Conservation (phyloP, 2,888 invertebrate species). For the Belgica antarctica region DNA sequence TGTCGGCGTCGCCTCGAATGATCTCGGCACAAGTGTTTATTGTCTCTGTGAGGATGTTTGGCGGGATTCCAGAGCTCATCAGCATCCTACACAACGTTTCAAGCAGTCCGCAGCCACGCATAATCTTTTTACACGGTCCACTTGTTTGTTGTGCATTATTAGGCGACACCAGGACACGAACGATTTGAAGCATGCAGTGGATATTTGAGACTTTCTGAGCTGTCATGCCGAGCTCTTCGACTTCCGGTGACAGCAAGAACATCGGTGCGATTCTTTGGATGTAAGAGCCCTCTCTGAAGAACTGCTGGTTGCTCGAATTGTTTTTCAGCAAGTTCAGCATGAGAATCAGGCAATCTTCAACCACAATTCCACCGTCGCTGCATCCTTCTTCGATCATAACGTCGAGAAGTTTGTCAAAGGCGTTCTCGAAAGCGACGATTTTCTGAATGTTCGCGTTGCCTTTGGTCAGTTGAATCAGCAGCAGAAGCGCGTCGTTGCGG, state of each 20-base stretch:
- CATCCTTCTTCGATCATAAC: slow-evolving; percentile 89
- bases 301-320: slow-evolving; percentile 96
- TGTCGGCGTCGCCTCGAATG: slow-evolving; percentile 74
- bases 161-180: slow-evolving; percentile 89
- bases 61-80: slow-evolving; percentile 95
- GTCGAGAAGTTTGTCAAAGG: slow-evolving; percentile 91
- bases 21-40: slow-evolving; percentile 94
- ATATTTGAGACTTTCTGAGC: slow-evolving; percentile 94
- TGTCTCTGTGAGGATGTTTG: slow-evolving; percentile 92
- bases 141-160: slow-evolving; percentile 84
- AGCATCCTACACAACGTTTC: slow-evolving; percentile 82
- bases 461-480: slow-evolving; percentile 66
- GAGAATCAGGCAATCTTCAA: slow-evolving; percentile 92
- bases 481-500: slow-evolving; percentile 86
- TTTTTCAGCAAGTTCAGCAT: slow-evolving; percentile 91
- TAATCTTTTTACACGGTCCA: slow-evolving; percentile 80
- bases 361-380: slow-evolving; percentile 94
- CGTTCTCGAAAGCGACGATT: slow-evolving; percentile 98
- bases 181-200: slow-evolving; percentile 85
- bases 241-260: slow-evolving; percentile 73
- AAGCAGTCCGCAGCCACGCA: slow-evolving; percentile 80
- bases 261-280: slow-evolving; percentile 86
- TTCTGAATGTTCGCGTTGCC: slow-evolving; percentile 97
- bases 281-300: slow-evolving; percentile 97
- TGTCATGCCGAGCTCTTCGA: slow-evolving; percentile 78